Evolutionary conservation across 2,888 invertebrate species (phyloP).

Genomic region (Spisula solida): DNA sequence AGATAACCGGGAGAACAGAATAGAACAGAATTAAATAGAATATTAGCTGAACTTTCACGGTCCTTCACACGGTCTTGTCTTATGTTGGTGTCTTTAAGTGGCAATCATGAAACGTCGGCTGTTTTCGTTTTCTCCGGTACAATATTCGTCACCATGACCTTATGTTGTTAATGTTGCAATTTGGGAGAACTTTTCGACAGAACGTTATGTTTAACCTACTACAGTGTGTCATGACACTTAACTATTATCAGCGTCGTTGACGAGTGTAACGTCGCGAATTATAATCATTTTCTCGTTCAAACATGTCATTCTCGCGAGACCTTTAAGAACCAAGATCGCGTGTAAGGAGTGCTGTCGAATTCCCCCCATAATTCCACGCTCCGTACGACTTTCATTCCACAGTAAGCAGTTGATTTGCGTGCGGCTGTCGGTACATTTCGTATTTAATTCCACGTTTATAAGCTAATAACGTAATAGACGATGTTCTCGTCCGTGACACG

Average conservation of each 20-base stretch:
- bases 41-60: too few relatives aligned
- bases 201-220: not conserved
- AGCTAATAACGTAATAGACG: constrained; percentile 47
- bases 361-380: constrained; percentile 21
- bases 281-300: constrained; percentile 26
- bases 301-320: constrained; percentile 27
- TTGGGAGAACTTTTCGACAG: not conserved
- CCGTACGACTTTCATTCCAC: not conserved
- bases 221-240: not conserved
- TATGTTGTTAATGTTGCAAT: not conserved
- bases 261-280: constrained; percentile 1
- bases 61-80: too few relatives aligned
- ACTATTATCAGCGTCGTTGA: constrained; percentile 5
- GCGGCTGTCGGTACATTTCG: constrained; percentile 3
- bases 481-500: constrained; percentile 27
- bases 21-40: too few relatives aligned
- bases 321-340: constrained; percentile 13
- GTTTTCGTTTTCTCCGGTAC: not conserved
- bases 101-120: too few relatives aligned
- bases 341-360: not conserved
- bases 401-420: constrained; percentile 32
- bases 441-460: constrained; percentile 42
- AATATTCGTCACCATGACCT: not conserved
- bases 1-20: too few relatives aligned
- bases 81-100: too few relatives aligned